Conservation (phyloP, 2,797 vertebrate species). For the Gouania willdenowi region DNA sequence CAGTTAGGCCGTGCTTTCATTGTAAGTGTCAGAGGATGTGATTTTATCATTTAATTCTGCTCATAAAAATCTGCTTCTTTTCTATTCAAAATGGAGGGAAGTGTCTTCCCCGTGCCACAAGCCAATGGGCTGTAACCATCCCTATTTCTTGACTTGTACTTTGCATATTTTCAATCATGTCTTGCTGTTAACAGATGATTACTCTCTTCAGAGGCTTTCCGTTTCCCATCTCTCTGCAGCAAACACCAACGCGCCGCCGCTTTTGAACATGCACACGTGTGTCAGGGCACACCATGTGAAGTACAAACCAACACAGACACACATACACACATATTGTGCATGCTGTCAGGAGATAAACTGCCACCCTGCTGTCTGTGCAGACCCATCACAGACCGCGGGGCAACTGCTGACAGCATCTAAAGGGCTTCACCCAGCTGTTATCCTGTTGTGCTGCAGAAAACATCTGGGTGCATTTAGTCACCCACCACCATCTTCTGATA, state of each 20-base stretch:
- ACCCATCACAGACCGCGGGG: constrained; percentile 46
- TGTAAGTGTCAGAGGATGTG: constrained; percentile 70
- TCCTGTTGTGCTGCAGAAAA: constrained; percentile 46
- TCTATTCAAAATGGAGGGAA: constrained; percentile 59
- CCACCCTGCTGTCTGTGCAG: constrained; percentile 46
- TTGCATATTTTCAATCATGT: constrained; percentile 81
- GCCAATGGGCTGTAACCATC: constrained; percentile 74
- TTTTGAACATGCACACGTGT: constrained; percentile 46
- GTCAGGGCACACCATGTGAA: constrained; percentile 18
- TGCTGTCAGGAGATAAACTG: constrained; percentile 62
- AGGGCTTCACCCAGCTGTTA: constrained; percentile 50
- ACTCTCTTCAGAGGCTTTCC: constrained; percentile 73
- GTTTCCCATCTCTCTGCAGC: constrained; percentile 54
- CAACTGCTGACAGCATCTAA: constrained; percentile 63
- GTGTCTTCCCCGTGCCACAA: constrained; percentile 60
- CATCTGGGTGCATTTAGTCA: constrained; percentile 46
- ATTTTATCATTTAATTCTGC: constrained; percentile 74
- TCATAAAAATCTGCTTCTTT: constrained; percentile 62
- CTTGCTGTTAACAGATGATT: constrained; percentile 79
- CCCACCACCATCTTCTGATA: constrained; percentile 53
- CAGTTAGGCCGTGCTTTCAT: constrained; percentile 58
- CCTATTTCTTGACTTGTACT: constrained; percentile 67
- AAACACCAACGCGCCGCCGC: constrained; percentile 52
- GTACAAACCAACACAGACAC: constrained; percentile 18
- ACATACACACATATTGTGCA: constrained; percentile 27